Base-by-base conservation (phyloP, 92 coral and sea anemone species). In the Phenganax stokvisi region DNA sequence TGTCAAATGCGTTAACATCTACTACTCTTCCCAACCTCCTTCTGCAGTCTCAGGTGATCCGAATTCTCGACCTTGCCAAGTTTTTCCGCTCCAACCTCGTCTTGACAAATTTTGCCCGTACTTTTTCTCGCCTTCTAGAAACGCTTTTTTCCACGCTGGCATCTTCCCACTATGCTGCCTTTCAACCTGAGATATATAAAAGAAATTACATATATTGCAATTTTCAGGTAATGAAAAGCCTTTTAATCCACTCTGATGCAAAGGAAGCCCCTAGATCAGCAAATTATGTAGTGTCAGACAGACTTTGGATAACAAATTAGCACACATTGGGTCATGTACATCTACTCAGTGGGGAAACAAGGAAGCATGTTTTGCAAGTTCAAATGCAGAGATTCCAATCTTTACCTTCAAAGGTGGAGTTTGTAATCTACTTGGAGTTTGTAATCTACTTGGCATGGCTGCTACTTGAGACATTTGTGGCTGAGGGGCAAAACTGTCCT, bases 31-130 rank as follows among this genome's bases (percentile, higher is more conserved):
- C 74, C 12, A 63, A 90, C 98, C 97, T 90, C 89, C 87, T 71
- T 88, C 90, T 11, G 98, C 87, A 29, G 90, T 88, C 77, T 90
- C 84, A 29, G 98, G 98, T 15, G 89, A 83, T 0, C 98, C 98
- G 84, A 85, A 55, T 58, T 89, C 88, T 20, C 92, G 90, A 73
- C 98, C 98, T 54, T 92, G 96, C 98, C 98, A 94, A 0, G 92
- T 84, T 52, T 77, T 88, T 59, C 98, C 98, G 85, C 96, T 85
- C 98, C 98, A 94, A 2, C 98, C 98, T 74, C 92, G 87, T 12
- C 87, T 81, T 31, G 85, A 84, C 78, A 83, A 87, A 70, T 85
- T 85, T 65, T 77, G 84, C 17, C 67, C 85, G 37, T 60, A 80
- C 68, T 59, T 84, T 47, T 80, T 83, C 30, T 83, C 82, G 16